Evolutionary conservation across 2,113 vertebrate species (phyloP).

Genomic region (Pao palembangensis): DNA sequence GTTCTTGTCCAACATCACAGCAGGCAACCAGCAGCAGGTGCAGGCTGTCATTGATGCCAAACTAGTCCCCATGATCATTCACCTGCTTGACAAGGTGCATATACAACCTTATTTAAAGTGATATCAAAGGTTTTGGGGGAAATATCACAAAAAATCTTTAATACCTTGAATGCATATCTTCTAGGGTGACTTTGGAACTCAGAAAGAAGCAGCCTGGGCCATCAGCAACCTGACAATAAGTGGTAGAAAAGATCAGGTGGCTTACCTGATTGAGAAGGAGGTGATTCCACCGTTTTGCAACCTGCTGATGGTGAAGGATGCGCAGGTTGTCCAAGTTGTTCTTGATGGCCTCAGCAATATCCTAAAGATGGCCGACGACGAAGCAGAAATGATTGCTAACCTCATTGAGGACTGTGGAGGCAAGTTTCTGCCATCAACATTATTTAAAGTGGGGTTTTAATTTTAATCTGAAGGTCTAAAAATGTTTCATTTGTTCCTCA

Average conservation of each 20-base stretch:
- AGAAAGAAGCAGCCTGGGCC: constrained; percentile 99
- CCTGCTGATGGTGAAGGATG: constrained; percentile 96
- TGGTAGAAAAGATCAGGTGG: constrained; percentile 97
- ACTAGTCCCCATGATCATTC: constrained; percentile 98
- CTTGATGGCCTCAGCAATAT: constrained; percentile 99
- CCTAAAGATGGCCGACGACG: constrained; percentile 99
- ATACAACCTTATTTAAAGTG: not conserved
- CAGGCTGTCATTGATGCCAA: constrained; percentile 98
- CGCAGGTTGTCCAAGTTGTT: constrained; percentile 97
- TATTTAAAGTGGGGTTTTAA: not conserved
- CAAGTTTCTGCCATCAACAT: constrained; percentile 41
- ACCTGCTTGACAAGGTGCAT: constrained; percentile 95
- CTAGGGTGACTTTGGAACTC: constrained; percentile 98
- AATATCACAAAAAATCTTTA: not conserved
- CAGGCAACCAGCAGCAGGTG: constrained; percentile 98
- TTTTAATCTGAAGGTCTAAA: too few relatives aligned
- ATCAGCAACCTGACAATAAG: constrained; percentile 99
- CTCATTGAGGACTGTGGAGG: constrained; percentile 99
- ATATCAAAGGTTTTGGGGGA: not conserved
- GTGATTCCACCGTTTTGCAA: constrained; percentile 99
- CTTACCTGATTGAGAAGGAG: constrained; percentile 95
- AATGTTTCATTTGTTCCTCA: constrained; percentile 45
- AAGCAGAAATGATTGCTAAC: constrained; percentile 96
- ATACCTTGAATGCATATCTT: constrained; percentile 10
- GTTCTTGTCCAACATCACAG: constrained; percentile 99